phyloP scores from a whole-genome alignment of 2,113 vertebrate genomes.

The Pseudorhombus dupliciocellatus region DNA sequence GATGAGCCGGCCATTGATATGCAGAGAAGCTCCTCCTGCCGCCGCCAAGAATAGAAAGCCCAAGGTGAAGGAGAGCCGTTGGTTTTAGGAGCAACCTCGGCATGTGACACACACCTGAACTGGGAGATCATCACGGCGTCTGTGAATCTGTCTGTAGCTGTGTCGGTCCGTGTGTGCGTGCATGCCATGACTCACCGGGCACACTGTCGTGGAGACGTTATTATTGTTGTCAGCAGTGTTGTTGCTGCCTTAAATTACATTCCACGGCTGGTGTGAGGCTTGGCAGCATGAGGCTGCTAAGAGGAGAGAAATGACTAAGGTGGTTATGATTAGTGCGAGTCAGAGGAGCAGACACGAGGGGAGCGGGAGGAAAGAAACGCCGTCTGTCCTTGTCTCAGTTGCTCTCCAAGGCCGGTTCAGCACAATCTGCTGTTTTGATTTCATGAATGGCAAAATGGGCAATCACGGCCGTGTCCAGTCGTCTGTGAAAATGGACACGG shows the following conservation, averaged over 20 bases:
- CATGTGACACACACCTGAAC: slow-evolving; percentile 22
- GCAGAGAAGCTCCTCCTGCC: slow-evolving; percentile 32
- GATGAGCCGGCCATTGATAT: slow-evolving; percentile 59
- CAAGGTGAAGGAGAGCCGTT: slow-evolving; percentile 40
- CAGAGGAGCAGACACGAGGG: not conserved
- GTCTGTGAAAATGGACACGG: slow-evolving; percentile 48
- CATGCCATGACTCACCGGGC: slow-evolving; percentile 16
- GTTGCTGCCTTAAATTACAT: slow-evolving; percentile 50
- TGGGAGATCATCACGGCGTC: slow-evolving; percentile 13
- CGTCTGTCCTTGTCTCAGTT: slow-evolving; percentile 8
- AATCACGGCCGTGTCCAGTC: slow-evolving; percentile 25
- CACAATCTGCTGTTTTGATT: slow-evolving; percentile 44
- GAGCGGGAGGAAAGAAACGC: not conserved
- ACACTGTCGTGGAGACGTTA: slow-evolving; percentile 22
- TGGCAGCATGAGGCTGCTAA: slow-evolving; percentile 41
- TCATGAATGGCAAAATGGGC: slow-evolving; percentile 40
- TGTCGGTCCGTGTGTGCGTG: not conserved
- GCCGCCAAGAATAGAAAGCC: slow-evolving; percentile 57
- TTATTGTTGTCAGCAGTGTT: slow-evolving; percentile 35
- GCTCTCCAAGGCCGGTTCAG: slow-evolving; percentile 16
- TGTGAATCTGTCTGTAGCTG: slow-evolving; percentile 8
- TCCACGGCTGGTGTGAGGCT: slow-evolving; percentile 38
- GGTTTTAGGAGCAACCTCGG: slow-evolving; percentile 42
- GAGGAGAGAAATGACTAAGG: slow-evolving; percentile 17
- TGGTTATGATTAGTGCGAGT: slow-evolving; percentile 20